These are phyloP conservation scores for Dicrurus megarhynchus DNA, from an alignment of 2,113 vertebrate genomes.

Conservation along the genomic window DNA sequence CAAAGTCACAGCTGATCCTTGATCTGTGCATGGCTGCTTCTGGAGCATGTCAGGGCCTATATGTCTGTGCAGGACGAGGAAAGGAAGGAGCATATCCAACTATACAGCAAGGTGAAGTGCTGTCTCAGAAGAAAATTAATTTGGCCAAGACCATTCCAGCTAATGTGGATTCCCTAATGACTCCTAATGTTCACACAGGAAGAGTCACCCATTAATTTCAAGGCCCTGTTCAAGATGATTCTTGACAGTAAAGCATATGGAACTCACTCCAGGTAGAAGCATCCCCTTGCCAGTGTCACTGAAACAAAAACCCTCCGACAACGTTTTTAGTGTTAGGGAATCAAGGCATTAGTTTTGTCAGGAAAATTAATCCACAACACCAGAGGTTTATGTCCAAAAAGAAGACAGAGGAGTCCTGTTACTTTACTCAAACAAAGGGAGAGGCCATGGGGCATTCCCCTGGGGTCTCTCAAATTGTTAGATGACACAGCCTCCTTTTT, in stretches of 20 bases:
- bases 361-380: not conserved
- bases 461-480: not conserved
- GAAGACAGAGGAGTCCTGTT: not conserved
- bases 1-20: not conserved
- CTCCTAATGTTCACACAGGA: not conserved
- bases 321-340: not conserved
- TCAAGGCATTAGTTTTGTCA: not conserved
- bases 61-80: not conserved
- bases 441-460: not conserved
- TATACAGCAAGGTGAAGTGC: not conserved
- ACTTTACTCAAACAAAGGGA: not conserved
- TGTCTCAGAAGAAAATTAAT: not conserved
- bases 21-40: not conserved
- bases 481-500: not conserved
- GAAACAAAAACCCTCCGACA: not conserved
- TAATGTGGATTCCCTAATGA: not conserved
- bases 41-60: fast-evolving
- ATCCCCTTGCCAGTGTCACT: not conserved
- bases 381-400: not conserved
- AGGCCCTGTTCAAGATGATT: not conserved
- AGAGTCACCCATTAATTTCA: not conserved
- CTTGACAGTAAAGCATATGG: not conserved
- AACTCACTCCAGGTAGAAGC: not conserved
- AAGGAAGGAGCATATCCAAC: not conserved
- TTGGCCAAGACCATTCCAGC: not conserved